Evolutionary conservation across 2,113 vertebrate genomes (phyloP).

Genomic region (Corythoichthys intestinalis): DNA sequence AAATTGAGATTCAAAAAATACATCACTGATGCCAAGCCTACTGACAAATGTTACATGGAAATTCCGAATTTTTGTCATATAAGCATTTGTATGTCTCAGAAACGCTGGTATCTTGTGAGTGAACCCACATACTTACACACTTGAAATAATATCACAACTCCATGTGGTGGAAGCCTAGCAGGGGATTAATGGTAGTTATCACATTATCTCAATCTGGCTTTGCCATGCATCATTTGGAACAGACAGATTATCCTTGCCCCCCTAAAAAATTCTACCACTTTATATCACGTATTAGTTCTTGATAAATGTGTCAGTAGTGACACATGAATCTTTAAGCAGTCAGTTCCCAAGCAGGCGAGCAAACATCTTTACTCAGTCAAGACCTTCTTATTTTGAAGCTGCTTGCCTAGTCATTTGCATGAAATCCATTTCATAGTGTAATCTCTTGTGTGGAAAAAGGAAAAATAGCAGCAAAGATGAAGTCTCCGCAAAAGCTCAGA

Average conservation of each 20-base stretch:
- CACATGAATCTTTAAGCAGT: neutral
- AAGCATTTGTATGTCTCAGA: neutral
- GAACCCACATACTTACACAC: conserved; percentile 2
- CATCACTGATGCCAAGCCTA: neutral
- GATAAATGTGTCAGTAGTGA: conserved; percentile 3
- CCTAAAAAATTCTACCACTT: neutral
- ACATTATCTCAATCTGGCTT: conserved; percentile 14
- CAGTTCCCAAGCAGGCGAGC: neutral
- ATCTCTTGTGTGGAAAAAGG: neutral
- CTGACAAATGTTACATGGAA: conserved; percentile 2
- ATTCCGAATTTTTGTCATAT: neutral
- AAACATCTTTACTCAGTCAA: neutral
- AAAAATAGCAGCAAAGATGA: neutral
- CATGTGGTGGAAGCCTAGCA: neutral
- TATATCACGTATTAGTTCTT: neutral
- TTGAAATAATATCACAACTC: conserved; percentile 17
- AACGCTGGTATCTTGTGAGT: neutral
- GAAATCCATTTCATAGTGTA: neutral
- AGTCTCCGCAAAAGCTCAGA: neutral
- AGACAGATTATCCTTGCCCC: neutral
- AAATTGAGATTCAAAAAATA: neutral
- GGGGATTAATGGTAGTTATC: conserved; percentile 14
- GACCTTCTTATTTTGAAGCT: neutral
- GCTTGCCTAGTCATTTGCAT: neutral
- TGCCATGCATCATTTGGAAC: conserved; percentile 2